phyloP scores from a whole-genome alignment of 2,888 invertebrate species.

The Eristalis pertinax region DNA sequence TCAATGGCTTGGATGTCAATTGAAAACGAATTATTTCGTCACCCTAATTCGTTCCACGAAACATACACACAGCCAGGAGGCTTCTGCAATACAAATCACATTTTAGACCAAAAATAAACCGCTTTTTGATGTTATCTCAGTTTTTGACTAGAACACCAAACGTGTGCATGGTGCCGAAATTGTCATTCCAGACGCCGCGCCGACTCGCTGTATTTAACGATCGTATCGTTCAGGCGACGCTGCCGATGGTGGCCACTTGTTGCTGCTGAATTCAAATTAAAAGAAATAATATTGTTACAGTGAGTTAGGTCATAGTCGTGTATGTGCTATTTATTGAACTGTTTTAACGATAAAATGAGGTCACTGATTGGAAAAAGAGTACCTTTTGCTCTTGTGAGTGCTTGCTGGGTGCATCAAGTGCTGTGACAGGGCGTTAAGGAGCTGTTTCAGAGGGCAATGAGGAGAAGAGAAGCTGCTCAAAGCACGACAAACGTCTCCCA shows the following conservation, averaged over 20 bases:
- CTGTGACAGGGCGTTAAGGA: too few species aligned
- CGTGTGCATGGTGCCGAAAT: constrained; percentile 5
- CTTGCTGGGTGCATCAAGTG: not conserved
- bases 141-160: not conserved
- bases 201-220: not conserved
- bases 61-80: not conserved
- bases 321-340: not conserved
- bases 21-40: not conserved
- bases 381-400: not conserved
- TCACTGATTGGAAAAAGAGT: not conserved
- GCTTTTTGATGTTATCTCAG: not conserved
- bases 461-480: too few species aligned
- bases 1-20: not conserved
- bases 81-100: not conserved
- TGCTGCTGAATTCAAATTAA: not conserved
- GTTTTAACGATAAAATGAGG: not conserved
- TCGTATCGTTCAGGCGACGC: not conserved
- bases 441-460: too few species aligned
- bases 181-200: constrained; percentile 3
- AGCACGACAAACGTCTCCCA: too few species aligned
- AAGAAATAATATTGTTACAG: not conserved
- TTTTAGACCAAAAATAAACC: not conserved
- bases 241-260: not conserved
- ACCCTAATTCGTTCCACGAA: not conserved
- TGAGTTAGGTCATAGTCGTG: not conserved